These are phyloP conservation scores for Odontophorus gujanensis DNA, from an alignment of 2,113 vertebrate species.

Conservation along the genomic window DNA sequence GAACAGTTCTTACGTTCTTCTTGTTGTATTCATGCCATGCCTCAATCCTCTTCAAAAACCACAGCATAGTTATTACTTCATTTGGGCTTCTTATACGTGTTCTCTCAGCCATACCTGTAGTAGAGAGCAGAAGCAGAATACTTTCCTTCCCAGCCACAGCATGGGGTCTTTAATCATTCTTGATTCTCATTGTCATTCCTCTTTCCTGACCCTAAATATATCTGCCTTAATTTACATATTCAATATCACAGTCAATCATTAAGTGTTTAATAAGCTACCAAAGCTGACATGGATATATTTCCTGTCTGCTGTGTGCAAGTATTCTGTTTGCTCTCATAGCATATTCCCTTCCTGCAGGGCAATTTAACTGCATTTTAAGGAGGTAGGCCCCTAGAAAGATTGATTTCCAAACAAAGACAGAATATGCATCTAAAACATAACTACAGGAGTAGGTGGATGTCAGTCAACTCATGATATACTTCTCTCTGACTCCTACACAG, in stretches of 20 bases:
- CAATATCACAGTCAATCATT: slow-evolving; percentile 33
- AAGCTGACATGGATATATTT: not conserved
- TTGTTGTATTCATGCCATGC: slow-evolving; percentile 9
- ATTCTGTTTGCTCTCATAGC: not conserved
- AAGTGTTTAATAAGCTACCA: slow-evolving; percentile 25
- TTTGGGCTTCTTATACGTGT: not conserved
- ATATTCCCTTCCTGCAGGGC: not conserved
- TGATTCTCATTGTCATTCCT: slow-evolving; percentile 4
- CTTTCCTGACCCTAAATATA: not conserved
- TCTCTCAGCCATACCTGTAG: not conserved
- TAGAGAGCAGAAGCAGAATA: slow-evolving; percentile 17
- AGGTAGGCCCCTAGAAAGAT: not conserved
- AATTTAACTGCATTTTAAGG: slow-evolving; percentile 33
- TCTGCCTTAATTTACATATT: slow-evolving; percentile 29
- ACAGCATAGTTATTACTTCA: slow-evolving; percentile 3
- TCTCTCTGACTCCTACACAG: slow-evolving; percentile 8
- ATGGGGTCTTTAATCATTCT: not conserved
- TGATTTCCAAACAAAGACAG: slow-evolving; percentile 28
- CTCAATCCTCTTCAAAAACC: slow-evolving; percentile 32
- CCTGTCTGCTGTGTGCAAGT: not conserved
- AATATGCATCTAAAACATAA: not conserved
- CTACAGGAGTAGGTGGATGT: not conserved
- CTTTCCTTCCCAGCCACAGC: not conserved
- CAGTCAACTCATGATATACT: slow-evolving; percentile 16
- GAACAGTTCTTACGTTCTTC: not conserved